Evolutionary conservation across 2,888 invertebrate genomes (phyloP).

Genomic region (Lycocerus yunnanus): DNA sequence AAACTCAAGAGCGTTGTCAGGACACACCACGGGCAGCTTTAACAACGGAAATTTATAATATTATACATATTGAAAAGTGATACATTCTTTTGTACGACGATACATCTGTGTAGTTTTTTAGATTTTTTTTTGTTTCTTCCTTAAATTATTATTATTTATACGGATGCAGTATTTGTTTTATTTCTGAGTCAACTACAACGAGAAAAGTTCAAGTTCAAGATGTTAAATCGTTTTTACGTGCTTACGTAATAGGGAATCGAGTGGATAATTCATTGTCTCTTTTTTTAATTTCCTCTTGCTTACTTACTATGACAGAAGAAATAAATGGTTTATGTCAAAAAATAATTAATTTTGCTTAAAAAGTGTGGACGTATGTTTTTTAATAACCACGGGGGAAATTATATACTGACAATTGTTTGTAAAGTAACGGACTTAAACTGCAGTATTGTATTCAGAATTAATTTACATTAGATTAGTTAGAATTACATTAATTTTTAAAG

Average conservation of each 20-base stretch:
- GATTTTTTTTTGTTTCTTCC: background rate
- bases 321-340: background rate
- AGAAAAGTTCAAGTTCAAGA: background rate
- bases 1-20: background rate
- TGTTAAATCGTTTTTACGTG: background rate
- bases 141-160: background rate
- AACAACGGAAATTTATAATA: constrained; percentile 10
- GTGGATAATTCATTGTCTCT: background rate
- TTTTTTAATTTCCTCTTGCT: background rate
- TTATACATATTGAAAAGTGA: background rate
- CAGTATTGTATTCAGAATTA: background rate
- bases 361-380: background rate
- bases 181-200: background rate
- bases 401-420: background rate
- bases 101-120: constrained; percentile 12
- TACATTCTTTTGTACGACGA: background rate
- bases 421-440: background rate
- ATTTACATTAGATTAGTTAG: background rate
- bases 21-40: constrained; percentile 1
- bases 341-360: background rate
- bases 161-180: background rate
- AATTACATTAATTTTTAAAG: background rate
- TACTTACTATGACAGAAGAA: background rate
- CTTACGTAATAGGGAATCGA: background rate
- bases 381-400: background rate